Conservation (phyloP, 2,888 invertebrate species). For the Hypsopygia costalis region DNA sequence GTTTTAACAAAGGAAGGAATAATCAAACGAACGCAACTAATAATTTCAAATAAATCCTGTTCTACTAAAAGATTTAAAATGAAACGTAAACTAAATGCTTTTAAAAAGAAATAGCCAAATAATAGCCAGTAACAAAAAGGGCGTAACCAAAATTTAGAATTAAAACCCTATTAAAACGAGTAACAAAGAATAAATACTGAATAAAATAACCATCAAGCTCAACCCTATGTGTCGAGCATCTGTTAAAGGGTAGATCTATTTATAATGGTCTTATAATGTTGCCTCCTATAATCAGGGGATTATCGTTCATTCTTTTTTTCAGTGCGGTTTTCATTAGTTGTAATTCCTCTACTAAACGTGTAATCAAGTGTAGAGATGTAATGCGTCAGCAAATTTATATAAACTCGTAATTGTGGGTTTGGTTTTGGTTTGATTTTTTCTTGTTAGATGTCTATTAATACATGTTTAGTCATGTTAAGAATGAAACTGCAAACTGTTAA, state of each 20-base stretch:
- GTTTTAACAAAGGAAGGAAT: too few relatives aligned
- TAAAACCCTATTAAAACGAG: slow-evolving; percentile 50
- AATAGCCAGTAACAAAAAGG: slow-evolving; percentile 17
- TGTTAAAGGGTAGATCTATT: slow-evolving; percentile 69
- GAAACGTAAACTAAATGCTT: background rate
- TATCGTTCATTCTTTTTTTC: slow-evolving; percentile 69
- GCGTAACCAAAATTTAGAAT: slow-evolving; percentile 32
- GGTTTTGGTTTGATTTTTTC: slow-evolving; percentile 19
- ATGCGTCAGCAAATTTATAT: slow-evolving; percentile 47
- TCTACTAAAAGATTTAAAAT: too few relatives aligned
- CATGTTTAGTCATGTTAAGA: slow-evolving; percentile 1
- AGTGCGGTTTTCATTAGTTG: slow-evolving; percentile 70
- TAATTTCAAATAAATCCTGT: too few relatives aligned
- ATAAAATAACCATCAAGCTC: slow-evolving; percentile 45
- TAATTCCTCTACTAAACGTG: slow-evolving; percentile 50
- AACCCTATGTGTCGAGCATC: slow-evolving; percentile 45
- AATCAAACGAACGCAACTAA: too few relatives aligned
- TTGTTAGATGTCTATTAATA: slow-evolving; percentile 5
- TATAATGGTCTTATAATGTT: slow-evolving; percentile 73
- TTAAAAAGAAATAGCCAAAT: slow-evolving; percentile 8
- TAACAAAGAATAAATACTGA: slow-evolving; percentile 44
- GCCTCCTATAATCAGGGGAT: slow-evolving; percentile 69
- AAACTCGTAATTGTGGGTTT: slow-evolving; percentile 62
- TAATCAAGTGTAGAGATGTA: slow-evolving; percentile 53
- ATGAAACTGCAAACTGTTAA: background rate